Percentiles rank a stretch among this genome's conserved stretches.
These are phyloP conservation scores for Agelastica alni DNA, from an alignment of 2,888 invertebrate genomes.

Conservation along the genomic window DNA sequence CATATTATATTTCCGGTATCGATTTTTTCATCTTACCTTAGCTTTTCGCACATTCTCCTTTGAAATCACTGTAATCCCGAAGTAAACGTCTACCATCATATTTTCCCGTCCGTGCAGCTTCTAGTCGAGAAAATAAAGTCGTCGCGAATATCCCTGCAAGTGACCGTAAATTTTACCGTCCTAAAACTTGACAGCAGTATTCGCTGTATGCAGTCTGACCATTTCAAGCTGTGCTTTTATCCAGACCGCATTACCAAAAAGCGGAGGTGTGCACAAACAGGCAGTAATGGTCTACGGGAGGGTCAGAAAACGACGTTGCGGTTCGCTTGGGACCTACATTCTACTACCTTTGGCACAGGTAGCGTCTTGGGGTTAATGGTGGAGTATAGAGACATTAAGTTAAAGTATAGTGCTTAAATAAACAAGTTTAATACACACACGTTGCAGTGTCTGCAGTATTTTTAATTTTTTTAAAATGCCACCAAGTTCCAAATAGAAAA, in stretches of 20 bases:
- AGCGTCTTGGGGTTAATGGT: too few relatives aligned
- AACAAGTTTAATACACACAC: too few relatives aligned
- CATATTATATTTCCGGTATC: constrained; percentile 7
- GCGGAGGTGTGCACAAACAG: constrained; percentile 34
- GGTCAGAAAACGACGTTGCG: constrained; percentile 15
- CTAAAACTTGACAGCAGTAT: constrained; percentile 30
- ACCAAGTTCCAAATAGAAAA: too few relatives aligned
- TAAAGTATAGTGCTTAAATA: too few relatives aligned
- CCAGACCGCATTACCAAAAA: constrained; percentile 27
- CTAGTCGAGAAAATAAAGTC: constrained; percentile 25
- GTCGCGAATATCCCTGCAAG: constrained; percentile 25
- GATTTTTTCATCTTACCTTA: constrained; percentile 16
- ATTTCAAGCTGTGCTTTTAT: constrained; percentile 35
- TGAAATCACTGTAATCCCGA: constrained; percentile 25
- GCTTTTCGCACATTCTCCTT: constrained; percentile 17
- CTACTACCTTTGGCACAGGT: background rate
- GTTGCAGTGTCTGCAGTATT: too few relatives aligned
- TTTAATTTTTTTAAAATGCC: too few relatives aligned
- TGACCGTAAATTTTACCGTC: constrained; percentile 33
- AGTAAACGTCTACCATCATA: constrained; percentile 20
- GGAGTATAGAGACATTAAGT: too few relatives aligned
- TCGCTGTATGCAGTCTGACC: constrained; percentile 31
- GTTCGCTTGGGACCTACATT: background rate
- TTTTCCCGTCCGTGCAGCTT: constrained; percentile 22
- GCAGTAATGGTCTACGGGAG: constrained; percentile 28